Evolutionary conservation across 1,140 invertebrate genomes (phyloP).

Genomic region (Hypothenemus hampei): DNA sequence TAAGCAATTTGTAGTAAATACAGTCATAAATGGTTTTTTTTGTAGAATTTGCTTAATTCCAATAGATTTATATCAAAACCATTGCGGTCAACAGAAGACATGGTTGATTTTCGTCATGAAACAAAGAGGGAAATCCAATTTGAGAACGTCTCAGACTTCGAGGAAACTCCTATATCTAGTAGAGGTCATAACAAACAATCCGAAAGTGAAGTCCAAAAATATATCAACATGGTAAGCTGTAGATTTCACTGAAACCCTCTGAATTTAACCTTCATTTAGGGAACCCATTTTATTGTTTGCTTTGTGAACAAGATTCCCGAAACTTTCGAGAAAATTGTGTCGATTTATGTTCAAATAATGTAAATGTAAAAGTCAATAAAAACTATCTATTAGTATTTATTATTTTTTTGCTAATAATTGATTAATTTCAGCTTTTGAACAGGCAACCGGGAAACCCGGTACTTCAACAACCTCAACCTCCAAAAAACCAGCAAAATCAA

Average conservation of each 20-base stretch:
- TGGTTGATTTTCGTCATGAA: background rate
- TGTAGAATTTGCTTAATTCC: background rate
- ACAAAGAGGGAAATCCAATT: background rate
- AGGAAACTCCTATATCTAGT: slow-evolving; percentile 35
- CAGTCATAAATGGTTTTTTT: no score
- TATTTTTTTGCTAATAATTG: no score
- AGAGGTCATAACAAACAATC: slow-evolving; percentile 23
- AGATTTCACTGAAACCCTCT: no score
- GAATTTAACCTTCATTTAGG: slow-evolving; percentile 14
- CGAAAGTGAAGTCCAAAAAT: slow-evolving; percentile 35
- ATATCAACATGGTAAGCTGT: slow-evolving; percentile 36
- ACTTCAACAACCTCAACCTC: background rate
- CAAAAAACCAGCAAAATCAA: background rate
- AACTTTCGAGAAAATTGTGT: slow-evolving; percentile 8
- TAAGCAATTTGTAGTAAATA: slow-evolving; percentile 34
- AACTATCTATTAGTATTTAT: no score
- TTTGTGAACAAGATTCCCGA: slow-evolving; percentile 10
- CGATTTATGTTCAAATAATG: slow-evolving; percentile 3
- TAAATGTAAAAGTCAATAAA: background rate
- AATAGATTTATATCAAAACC: background rate
- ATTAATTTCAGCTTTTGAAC: slow-evolving; percentile 26
- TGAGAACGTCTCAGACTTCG: slow-evolving; percentile 10
- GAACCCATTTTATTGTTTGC: slow-evolving; percentile 10
- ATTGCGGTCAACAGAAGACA: background rate
- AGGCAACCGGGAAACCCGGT: slow-evolving; percentile 25